Evolutionary conservation across 2,797 vertebrate genomes (phyloP).

Genomic region (Chelon auratus): DNA sequence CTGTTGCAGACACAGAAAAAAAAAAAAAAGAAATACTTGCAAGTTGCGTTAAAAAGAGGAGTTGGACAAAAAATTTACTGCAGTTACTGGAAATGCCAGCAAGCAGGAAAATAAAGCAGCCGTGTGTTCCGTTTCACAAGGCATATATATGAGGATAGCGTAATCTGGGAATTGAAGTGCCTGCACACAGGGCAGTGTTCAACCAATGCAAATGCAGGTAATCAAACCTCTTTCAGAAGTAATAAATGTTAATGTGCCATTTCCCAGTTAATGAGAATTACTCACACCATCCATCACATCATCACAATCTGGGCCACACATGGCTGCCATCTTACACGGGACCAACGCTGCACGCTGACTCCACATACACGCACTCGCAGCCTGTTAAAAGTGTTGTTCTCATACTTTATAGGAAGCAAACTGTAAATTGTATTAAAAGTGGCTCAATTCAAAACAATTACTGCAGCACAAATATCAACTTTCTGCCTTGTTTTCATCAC

Average conservation of each 20-base stretch:
- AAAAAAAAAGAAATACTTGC: slow-evolving; percentile 14
- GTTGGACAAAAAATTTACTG: slow-evolving; percentile 68
- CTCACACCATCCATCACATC: slow-evolving; percentile 81
- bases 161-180: slow-evolving; percentile 70
- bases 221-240: slow-evolving; percentile 66
- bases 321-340: slow-evolving; percentile 47
- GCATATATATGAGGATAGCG: slow-evolving; percentile 59
- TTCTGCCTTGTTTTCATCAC: not conserved
- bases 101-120: slow-evolving; percentile 77
- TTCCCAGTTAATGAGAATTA: slow-evolving; percentile 77
- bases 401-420: not conserved
- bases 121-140: slow-evolving; percentile 74
- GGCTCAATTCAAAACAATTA: not conserved
- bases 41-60: slow-evolving; percentile 43
- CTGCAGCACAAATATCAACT: not conserved
- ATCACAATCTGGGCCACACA: slow-evolving; percentile 74
- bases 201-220: slow-evolving; percentile 53
- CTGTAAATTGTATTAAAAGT: not conserved
- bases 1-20: slow-evolving; percentile 60
- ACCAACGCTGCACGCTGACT: slow-evolving; percentile 6
- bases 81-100: slow-evolving; percentile 63
- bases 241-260: slow-evolving; percentile 77
- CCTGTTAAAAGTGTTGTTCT: not conserved
- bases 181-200: slow-evolving; percentile 46
- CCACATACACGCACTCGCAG: not conserved